Base-by-base conservation (phyloP, 2,888 invertebrate species). In the Pristionchus arcanus region DNA sequence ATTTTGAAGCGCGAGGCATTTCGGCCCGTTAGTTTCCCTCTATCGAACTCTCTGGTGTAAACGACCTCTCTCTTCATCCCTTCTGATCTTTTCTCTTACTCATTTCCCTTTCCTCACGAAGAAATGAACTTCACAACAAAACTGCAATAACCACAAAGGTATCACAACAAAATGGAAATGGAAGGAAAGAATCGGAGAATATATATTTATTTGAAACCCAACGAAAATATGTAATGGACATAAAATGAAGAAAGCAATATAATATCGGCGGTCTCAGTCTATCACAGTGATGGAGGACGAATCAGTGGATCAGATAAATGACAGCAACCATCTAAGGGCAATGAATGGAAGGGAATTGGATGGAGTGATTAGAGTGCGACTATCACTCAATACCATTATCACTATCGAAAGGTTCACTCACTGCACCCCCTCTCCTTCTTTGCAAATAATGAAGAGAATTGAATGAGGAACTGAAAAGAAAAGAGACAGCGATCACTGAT, bases 21-120 rank as follows among this genome's bases (percentile, higher is more conserved):
- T 71, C 68, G 31, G 37, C 37, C 74, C 63, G 63, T 63, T 63
- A 63, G 63, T 63, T 63, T 63, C 37, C 37, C 21, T 74, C 74
- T 74, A 15, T 74, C 37, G 31, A 37, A 34, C 37, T 74, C 74
- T 74, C 74, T 74, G 74, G 37, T 74, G 74, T 74, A 74, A 74
- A 74, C 74, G 68, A 28, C 34, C 16, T 37, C 16, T 74, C 74
- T 74, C 74, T 74, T 74, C 74, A 74, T 21, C 11, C 42, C 42
- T 49, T 49, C 42, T 25, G 19, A 7, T 37, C 21, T 74, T 19
- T 9, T 74, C 74, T 37, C 31, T 74, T 37, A 31, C 74, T 74
- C 74, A 34, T 37, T 37, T 68, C 68, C 2, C 68, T n/a, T 7
- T n/a, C 9, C 63, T n/a, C 25, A n/a, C 63, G 25, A 63, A 21